Evolutionary conservation across 92 coral and sea anemone genomes (phyloP), one percentile per base, ranked within the genome.

Genomic region (Blastomussa wellsi): DNA sequence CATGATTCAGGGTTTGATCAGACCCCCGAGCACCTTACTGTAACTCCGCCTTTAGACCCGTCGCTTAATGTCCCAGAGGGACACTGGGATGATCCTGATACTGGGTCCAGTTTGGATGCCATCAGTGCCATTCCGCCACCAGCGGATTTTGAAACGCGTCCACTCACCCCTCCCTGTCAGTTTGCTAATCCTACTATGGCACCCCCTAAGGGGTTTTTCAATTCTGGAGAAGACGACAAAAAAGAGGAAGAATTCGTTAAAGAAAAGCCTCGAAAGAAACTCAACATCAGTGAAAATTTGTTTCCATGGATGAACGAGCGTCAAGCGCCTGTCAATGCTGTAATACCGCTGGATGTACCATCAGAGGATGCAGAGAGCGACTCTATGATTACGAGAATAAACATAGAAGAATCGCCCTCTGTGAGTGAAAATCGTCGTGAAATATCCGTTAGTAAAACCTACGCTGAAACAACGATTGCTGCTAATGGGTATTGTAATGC

Each of bases 271-370:
- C 84, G 84, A 76, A 94, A 90, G 90, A 94, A 92, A 53, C 92
- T 92, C 39, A 78, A 84, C 24, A 55, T 90, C 28, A 83, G 82
- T 35, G 84, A 67, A 4, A 78, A 82, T 36, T 78, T 80, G 76
- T 92, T 94, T 55, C 95, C 98, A 36, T 94, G 95, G 98, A 77
- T 94, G 68, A 80, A 90, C 39, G 93, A 94, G 79, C 89, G 88
- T 33, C 90, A 49, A 39, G 81, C 80, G 24, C 72, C 82, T n/a
- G 72, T 92, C 33, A 72, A 92, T 70, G 90, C 90, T 36, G 86
- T 77, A 60, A 71, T 89, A 37, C 76, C 67, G 74, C 49, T 65
- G 76, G 82, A 80, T 16, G 75, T 29, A 28, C 41, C 49, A 44
- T 44, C 86, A 11, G 19, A 37, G 33, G 60, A 20, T 38, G 13